Evolutionary conservation across 2,797 vertebrate species (phyloP), one percentile per base, ranked within the genome.

Genomic region (Sebastolobus alascanus): DNA sequence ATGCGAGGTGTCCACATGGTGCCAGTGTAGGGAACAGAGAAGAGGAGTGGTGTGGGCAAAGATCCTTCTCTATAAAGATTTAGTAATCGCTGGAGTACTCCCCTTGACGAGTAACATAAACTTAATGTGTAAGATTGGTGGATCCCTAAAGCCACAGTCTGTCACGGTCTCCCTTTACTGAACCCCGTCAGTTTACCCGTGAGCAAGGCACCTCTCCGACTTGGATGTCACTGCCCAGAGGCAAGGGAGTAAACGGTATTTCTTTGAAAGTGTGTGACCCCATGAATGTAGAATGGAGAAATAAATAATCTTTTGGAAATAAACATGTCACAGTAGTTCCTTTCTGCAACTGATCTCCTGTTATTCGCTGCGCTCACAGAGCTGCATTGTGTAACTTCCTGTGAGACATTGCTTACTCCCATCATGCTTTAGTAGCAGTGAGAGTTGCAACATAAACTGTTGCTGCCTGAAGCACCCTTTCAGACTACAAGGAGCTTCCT

Each of bases 331-430:
- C 8, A 68, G 18, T 79, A 67, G 68, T 75, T 55, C 65, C 43
- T 74, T 9, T 38, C 22, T 84, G 73, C 22, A 31, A 60, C 74
- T 12, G 75, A 25, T 37, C 78, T 69, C 50, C 55, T 85, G 79
- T 82, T 87, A n/a, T 84, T 80, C 75, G 59, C 52, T 25, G 14
- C 1, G 2, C 55, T 73, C 55, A 3, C 38, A 56, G 10, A 35
- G 20, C 59, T 43, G 16, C 46, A 27, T 90, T 90, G 85, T 69
- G 84, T 72, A 89, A 91, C 87, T 85, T 90, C 86, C 77, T 83
- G 80, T 56, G 14, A 65, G 72, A 64, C 54, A 18, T 73, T 66
- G 65, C 82, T 68, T 68, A 10, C 38, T 82, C 76, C 87, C 83
- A 73, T 82, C 72, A 73, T 77, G 79, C 80, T 58, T 73, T 2